phyloP scores from a whole-genome alignment of 2,797 vertebrate genomes.

The Cyclura pinguis region DNA sequence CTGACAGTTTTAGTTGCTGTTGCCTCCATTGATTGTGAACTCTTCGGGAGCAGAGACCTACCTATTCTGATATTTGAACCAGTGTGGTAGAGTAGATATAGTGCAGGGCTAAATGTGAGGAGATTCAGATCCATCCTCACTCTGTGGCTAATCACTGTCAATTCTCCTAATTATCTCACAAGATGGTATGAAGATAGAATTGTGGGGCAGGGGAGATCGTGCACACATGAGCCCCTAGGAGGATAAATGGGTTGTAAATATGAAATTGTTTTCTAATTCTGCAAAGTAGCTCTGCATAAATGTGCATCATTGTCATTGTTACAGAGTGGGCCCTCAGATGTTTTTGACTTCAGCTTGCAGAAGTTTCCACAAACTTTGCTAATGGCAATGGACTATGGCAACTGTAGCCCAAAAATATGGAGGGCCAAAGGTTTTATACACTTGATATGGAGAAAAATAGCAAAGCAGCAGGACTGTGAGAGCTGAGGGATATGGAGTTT shows the following conservation, averaged over 20 bases:
- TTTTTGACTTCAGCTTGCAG: background rate
- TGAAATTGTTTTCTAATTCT: background rate
- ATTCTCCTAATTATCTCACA: no score
- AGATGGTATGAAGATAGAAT: background rate
- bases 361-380: background rate
- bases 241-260: background rate
- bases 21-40: background rate
- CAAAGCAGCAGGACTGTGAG: background rate
- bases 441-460: background rate
- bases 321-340: background rate
- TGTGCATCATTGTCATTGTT: background rate
- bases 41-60: background rate
- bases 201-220: no score
- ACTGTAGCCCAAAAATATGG: background rate
- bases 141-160: background rate
- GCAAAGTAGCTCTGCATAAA: background rate
- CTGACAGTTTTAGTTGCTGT: background rate
- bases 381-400: background rate
- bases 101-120: no score
- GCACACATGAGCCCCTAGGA: background rate
- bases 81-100: background rate
- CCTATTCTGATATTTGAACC: no score
- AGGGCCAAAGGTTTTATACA: background rate
- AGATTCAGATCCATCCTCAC: background rate
- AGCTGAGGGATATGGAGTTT: background rate